Conservation (phyloP, 2,113 vertebrate genomes). For the Ovis aries region ARS-UI_Ramb_v3.0 NC_056064.1:14195501-14196000, state of each 20-base stretch:
- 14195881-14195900: neutral
- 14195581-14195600: neutral
- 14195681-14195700: neutral
- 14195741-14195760: neutral
- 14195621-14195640: neutral
- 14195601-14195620: neutral
- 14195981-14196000: neutral
- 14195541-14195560: neutral
- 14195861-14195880: neutral
- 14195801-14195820: neutral
- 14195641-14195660: neutral
- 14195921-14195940: neutral
- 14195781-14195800: neutral
- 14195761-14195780: neutral
- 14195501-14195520: neutral
- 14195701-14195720: neutral
- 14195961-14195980: neutral
- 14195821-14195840: neutral
- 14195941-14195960: neutral
- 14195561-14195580: neutral
- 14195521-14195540: neutral
- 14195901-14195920: neutral
- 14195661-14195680: neutral
- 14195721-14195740: neutral
- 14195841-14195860: neutral